Base-by-base conservation (phyloP, 2,888 invertebrate species). In the Zygothrica quintamaculata region DNA sequence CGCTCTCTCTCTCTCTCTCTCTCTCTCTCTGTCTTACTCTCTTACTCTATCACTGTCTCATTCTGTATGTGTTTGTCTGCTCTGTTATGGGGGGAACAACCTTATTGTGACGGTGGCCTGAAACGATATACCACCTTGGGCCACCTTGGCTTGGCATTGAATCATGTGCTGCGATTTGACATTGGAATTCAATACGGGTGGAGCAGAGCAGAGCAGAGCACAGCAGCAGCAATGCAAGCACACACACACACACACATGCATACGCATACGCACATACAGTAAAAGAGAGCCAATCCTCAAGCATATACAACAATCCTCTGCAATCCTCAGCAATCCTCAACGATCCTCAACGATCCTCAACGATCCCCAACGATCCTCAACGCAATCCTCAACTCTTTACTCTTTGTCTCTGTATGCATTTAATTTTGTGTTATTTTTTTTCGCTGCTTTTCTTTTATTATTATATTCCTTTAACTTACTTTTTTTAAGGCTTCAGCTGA, bases 181-280 rank as follows among this genome's bases (percentile, higher is more conserved):
- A 86, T 84, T 86, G 87, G 79, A 79, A 79, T 86, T 79, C 80
- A 79, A 79, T 79, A 86, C 87, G 79, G 80, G 84, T 66, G 57
- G 37, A 77, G 60, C 44, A 44, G 66, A 78, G 57, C 62, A n/a
- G 18, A 22, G 2, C 18, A 22, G n/a, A n/a, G n/a, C 18, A 22
- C 18, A 22, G 3, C 2, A 2, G 5, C 18, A 22, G 3, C 2
- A 2, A 22, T 5, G 5, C 18, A 22, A 2, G 5, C 58, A 44
- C 16, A 42, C 25, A 16, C 31, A 22, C 12, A 12, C 18, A 34
- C 29, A 42, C 4, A 31, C 60, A 47, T 25, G 16, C 25, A 33
- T 3, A 26, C 26, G 3, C 39, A 55, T 22, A 13, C 37, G 2
- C 12, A 39, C 13, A 46, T 15, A 46, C 22, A 29, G 29, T 13